Conservation (phyloP, 2,113 vertebrate species). For the Boleophthalmus pectinirostris region DNA sequence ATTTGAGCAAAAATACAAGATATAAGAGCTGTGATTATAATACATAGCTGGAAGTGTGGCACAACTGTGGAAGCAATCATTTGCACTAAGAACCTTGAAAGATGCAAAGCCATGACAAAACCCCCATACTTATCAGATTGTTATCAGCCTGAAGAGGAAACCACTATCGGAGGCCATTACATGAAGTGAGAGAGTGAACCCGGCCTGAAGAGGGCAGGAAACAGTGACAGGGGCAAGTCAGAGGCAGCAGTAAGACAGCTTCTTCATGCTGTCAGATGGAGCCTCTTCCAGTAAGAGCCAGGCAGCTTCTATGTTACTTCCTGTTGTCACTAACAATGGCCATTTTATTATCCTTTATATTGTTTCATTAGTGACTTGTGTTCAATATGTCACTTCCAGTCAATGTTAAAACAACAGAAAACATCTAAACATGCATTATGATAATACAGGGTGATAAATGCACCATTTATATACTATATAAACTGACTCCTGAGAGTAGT, state of each 20-base stretch:
- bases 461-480: too few relatives aligned
- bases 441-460: too few relatives aligned
- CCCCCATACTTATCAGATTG: conserved; percentile 22
- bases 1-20: too few relatives aligned
- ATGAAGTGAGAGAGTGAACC: conserved; percentile 46
- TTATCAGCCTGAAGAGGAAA: conserved; percentile 57
- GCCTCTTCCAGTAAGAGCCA: conserved; percentile 77
- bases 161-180: conserved; percentile 39
- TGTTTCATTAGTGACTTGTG: conserved; percentile 12
- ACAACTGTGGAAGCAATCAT: conserved; percentile 8
- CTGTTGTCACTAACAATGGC: conserved; percentile 74
- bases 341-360: conserved; percentile 39
- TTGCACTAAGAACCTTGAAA: conserved; percentile 30
- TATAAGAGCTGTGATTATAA: too few relatives aligned
- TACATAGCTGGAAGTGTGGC: background rate
- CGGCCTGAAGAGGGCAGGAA: conserved; percentile 41
- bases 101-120: conserved; percentile 44
- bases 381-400: conserved; percentile 37
- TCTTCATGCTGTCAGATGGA: conserved; percentile 42
- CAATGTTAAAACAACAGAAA: conserved; percentile 28
- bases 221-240: conserved; percentile 25
- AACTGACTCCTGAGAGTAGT: background rate
- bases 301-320: conserved; percentile 74
- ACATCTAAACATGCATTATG: conserved; percentile 2
- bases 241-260: conserved; percentile 20